Evolutionary conservation across 2,113 vertebrate genomes (phyloP).

Genomic region (Xenotilapia longispinis): DNA sequence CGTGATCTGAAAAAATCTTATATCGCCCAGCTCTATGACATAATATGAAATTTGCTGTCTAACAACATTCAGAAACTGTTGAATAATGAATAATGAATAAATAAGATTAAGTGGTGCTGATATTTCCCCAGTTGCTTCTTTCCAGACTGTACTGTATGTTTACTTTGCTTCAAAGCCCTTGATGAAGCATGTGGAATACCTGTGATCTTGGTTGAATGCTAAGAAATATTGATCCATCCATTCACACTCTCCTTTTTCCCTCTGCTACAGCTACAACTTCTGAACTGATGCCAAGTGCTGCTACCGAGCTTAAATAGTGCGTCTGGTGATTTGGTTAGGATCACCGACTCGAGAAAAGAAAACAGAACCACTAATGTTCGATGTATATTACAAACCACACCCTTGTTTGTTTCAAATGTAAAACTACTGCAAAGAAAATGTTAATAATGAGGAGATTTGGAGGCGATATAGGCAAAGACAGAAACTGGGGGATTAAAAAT

Average conservation of each 20-base stretch:
- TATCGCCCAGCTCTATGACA: too few species aligned
- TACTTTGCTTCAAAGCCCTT: background rate
- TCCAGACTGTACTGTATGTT: background rate
- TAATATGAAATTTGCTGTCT: background rate
- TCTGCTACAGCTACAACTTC: background rate
- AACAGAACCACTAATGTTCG: background rate
- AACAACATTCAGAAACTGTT: background rate
- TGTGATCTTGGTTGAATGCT: background rate
- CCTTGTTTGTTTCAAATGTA: background rate
- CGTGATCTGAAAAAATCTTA: too few species aligned
- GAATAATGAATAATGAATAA: background rate
- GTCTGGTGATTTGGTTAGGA: background rate
- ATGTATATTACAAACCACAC: background rate
- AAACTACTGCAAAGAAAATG: background rate
- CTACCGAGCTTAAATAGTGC: background rate
- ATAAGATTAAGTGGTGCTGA: background rate
- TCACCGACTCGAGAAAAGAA: background rate
- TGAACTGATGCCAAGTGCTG: background rate
- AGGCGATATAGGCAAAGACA: background rate
- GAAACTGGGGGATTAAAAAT: background rate
- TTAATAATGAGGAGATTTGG: background rate
- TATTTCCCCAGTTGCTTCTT: background rate
- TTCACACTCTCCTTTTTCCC: background rate
- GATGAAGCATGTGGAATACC: background rate
- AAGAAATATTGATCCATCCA: background rate